Percentiles rank a stretch among this genome's conserved stretches.
Evolutionary conservation across 2,888 invertebrate genomes (phyloP).

Genomic region (Argyresthia albistria): DNA sequence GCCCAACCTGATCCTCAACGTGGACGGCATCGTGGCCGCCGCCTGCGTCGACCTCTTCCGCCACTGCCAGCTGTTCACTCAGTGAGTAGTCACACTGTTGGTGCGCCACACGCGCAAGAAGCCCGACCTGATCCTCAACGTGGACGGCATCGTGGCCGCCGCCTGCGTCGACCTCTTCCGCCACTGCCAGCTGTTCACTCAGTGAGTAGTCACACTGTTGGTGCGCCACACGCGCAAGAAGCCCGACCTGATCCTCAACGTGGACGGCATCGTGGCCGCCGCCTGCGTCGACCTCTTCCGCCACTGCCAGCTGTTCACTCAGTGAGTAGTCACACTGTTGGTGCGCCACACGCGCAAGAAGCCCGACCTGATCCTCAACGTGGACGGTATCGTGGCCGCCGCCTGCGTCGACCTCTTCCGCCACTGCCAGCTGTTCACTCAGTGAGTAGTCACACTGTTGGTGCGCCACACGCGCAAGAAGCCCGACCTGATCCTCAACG

Average conservation of each 20-base stretch:
- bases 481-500: conserved; percentile 99
- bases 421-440: conserved; percentile 94
- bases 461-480: conserved; percentile 99
- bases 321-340: too few relatives aligned
- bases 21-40: conserved; percentile 98
- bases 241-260: conserved; percentile 99
- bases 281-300: conserved; percentile 97
- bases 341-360: conserved; percentile 99
- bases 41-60: conserved; percentile 97
- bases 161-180: conserved; percentile 97
- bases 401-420: conserved; percentile 97
- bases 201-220: too few relatives aligned
- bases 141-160: conserved; percentile 98
- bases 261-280: conserved; percentile 98
- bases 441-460: too few relatives aligned
- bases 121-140: conserved; percentile 99
- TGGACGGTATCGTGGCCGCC: conserved; percentile 98
- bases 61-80: conserved; percentile 94
- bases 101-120: conserved; percentile 99
- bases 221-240: conserved; percentile 99
- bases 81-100: conserved; percentile 76
- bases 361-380: conserved; percentile 99
- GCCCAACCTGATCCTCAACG: conserved; percentile 99
- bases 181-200: conserved; percentile 94
- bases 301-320: conserved; percentile 94